Conservation (phyloP, 2,113 vertebrate genomes). For the Zapornia atra region DNA sequence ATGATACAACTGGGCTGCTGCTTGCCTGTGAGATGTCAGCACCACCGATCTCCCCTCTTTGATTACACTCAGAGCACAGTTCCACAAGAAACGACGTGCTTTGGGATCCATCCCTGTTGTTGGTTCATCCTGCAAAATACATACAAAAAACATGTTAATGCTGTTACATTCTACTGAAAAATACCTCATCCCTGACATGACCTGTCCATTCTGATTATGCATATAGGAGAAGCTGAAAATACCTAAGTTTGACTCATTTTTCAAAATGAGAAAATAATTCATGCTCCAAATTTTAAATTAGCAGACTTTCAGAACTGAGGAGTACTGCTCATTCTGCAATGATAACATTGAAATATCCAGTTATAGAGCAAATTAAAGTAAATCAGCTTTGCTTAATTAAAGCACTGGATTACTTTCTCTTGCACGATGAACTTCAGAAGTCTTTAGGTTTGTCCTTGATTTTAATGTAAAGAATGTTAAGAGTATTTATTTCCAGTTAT, state of each 20-base stretch:
- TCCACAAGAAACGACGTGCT: constrained; percentile 94
- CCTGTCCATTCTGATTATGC: neutral
- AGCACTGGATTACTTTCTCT: neutral
- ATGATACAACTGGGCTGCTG: neutral
- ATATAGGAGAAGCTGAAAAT: neutral
- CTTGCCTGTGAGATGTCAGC: constrained; percentile 94
- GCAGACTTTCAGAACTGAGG: neutral
- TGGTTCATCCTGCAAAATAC: constrained; percentile 88
- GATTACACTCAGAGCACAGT: constrained; percentile 90
- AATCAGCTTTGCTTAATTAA: neutral
- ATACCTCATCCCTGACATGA: neutral
- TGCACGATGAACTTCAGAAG: neutral
- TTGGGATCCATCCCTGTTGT: constrained; percentile 99
- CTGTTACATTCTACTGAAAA: neutral
- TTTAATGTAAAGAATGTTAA: neutral
- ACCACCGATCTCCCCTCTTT: constrained; percentile 95
- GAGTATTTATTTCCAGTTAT: neutral
- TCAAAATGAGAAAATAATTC: neutral
- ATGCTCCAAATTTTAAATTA: neutral
- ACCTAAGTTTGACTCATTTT: neutral
- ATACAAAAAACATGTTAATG: neutral
- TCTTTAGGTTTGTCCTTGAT: neutral
- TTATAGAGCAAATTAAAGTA: neutral
- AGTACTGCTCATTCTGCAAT: neutral
- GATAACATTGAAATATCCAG: neutral